A percentile compares a stretch with the other conserved stretches of the same genome.
phyloP scores from a whole-genome alignment of 2,113 vertebrate species.

The Tylochromis polylepis region DNA sequence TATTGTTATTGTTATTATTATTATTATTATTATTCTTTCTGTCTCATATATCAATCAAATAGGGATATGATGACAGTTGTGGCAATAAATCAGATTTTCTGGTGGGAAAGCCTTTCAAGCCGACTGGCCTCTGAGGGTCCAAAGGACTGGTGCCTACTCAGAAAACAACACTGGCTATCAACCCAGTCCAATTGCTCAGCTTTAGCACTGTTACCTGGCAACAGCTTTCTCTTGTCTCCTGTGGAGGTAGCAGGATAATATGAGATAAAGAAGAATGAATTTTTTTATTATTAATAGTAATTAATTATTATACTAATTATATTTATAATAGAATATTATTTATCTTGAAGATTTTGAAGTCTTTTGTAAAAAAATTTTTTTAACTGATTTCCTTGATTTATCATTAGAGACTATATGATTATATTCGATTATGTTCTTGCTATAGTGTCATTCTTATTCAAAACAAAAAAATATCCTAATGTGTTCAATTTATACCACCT shows the following conservation, averaged over 20 bases:
- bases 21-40: not conserved
- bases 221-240: not conserved
- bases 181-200: not conserved
- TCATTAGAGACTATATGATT: not conserved
- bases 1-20: no score
- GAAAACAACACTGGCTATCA: not conserved
- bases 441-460: not conserved
- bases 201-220: constrained; percentile 53
- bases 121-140: not conserved
- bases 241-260: not conserved
- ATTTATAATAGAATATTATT: not conserved
- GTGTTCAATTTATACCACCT: not conserved
- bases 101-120: not conserved
- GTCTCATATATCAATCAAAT: not conserved
- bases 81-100: not conserved
- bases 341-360: not conserved
- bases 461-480: not conserved
- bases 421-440: not conserved
- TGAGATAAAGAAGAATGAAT: not conserved
- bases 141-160: not conserved
- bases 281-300: not conserved
- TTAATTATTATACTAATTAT: not conserved
- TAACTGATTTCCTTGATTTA: not conserved
- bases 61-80: not conserved
- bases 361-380: not conserved